Conservation (phyloP, 2,113 vertebrate species). For the Ramphastos sulfuratus region DNA sequence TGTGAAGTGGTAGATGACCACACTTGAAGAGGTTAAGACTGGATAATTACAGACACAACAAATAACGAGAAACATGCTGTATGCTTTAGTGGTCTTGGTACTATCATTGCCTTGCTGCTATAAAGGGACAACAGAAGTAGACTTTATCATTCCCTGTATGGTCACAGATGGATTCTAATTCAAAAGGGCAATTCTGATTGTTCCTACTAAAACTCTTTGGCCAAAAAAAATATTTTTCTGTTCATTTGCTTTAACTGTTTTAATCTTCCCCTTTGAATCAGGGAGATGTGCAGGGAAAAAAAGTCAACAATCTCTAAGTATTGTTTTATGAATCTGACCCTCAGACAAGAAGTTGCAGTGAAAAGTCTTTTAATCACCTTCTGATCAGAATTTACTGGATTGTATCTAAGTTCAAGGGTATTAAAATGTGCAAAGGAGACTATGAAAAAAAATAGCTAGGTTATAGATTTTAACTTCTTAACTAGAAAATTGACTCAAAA, state of each 20-base stretch:
- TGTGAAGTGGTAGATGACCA: background rate
- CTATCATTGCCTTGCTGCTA: background rate
- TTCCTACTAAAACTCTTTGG: background rate
- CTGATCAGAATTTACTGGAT: slow-evolving; percentile 75
- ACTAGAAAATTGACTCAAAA: slow-evolving; percentile 97
- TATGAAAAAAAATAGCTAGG: slow-evolving; percentile 70
- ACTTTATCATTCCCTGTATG: background rate
- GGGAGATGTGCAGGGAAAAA: background rate
- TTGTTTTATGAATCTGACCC: slow-evolving; percentile 65
- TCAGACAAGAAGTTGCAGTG: slow-evolving; percentile 68
- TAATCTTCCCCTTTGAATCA: background rate
- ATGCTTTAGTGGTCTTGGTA: background rate
- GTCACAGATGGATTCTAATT: background rate
- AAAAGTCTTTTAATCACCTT: slow-evolving; percentile 77
- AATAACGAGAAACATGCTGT: background rate
- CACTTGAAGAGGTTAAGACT: background rate
- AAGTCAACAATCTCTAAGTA: background rate
- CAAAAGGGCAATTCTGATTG: background rate
- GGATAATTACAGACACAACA: background rate
- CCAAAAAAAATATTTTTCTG: background rate
- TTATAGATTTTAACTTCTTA: slow-evolving; percentile 92
- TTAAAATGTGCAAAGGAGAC: slow-evolving; percentile 81
- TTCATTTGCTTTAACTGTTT: background rate
- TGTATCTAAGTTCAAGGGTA: slow-evolving; percentile 83
- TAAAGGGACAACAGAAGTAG: slow-evolving; percentile 14